Evolutionary conservation across 2,113 vertebrate genomes (phyloP).

Genomic region (Gadus chalcogrammus): DNA sequence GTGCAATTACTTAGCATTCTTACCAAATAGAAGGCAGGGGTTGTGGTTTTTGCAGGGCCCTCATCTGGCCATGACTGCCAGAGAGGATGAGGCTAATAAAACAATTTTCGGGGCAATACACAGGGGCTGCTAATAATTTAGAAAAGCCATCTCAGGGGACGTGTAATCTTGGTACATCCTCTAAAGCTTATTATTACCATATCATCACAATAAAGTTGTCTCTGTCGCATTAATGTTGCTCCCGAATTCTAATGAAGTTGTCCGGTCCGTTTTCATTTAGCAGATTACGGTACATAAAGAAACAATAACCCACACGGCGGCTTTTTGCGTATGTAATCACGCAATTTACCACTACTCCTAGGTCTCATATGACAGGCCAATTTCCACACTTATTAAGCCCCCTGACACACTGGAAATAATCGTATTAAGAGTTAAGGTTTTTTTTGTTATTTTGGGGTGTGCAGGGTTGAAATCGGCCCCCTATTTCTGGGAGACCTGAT

Average conservation of each 20-base stretch:
- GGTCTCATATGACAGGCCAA: constrained; percentile 80
- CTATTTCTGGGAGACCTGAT: constrained; percentile 64
- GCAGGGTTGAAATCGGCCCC: constrained; percentile 64
- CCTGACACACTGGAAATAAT: constrained; percentile 81
- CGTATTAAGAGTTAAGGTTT: constrained; percentile 78
- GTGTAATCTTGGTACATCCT: constrained; percentile 71
- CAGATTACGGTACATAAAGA: constrained; percentile 78
- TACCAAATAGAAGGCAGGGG: background rate
- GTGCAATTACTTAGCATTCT: no score
- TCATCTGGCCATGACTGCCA: constrained; percentile 8
- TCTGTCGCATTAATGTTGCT: constrained; percentile 73
- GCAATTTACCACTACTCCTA: constrained; percentile 75
- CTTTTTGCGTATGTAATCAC: constrained; percentile 73
- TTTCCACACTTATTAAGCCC: constrained; percentile 83
- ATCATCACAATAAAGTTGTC: constrained; percentile 76
- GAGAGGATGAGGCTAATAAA: constrained; percentile 51
- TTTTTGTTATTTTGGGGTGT: constrained; percentile 43
- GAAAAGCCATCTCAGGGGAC: constrained; percentile 65
- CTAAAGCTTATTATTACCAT: constrained; percentile 74
- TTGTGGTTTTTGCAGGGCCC: constrained; percentile 15
- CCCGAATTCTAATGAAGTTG: constrained; percentile 71
- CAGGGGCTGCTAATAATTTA: constrained; percentile 55
- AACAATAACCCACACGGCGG: constrained; percentile 72
- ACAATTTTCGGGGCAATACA: constrained; percentile 54
- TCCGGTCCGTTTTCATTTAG: constrained; percentile 69